A percentile compares a stretch with the other conserved stretches of the same genome.
phyloP scores from a whole-genome alignment of 2,113 vertebrate genomes.

The Oxygymnocypris stewartii region DNA sequence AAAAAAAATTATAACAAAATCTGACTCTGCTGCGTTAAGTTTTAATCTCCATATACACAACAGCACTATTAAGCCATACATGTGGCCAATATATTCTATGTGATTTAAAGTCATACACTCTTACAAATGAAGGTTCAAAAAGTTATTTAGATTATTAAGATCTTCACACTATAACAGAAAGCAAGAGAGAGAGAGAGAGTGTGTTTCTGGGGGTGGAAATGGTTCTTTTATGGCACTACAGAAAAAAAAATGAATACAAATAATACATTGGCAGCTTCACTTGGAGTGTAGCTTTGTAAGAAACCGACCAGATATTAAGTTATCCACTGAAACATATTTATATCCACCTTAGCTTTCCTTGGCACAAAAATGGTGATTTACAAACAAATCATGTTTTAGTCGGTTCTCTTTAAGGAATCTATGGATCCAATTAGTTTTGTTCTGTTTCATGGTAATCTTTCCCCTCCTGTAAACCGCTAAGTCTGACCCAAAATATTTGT shows the following conservation, averaged over 20 bases:
- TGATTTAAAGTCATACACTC: background rate
- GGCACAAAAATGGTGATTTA: background rate
- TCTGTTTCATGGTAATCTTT: background rate
- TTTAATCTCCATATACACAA: background rate
- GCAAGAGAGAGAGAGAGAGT: no score
- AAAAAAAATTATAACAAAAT: no score
- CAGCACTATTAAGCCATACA: background rate
- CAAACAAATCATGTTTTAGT: background rate
- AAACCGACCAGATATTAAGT: background rate
- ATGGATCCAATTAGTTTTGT: background rate
- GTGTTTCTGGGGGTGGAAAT: no score
- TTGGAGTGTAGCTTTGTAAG: background rate
- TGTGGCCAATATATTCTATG: background rate
- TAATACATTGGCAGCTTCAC: no score
- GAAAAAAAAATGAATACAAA: no score
- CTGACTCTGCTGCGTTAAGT: background rate
- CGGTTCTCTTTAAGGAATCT: background rate
- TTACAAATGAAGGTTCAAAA: no score
- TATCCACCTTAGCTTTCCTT: background rate
- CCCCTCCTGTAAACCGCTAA: background rate
- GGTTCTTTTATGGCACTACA: no score
- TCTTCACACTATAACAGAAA: no score
- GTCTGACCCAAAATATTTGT: no score
- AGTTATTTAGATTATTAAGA: no score
- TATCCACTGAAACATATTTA: background rate